These are phyloP conservation scores for Lasioglossum baleicum DNA, from an alignment of 1,140 invertebrate genomes.

Conservation along the genomic window DNA sequence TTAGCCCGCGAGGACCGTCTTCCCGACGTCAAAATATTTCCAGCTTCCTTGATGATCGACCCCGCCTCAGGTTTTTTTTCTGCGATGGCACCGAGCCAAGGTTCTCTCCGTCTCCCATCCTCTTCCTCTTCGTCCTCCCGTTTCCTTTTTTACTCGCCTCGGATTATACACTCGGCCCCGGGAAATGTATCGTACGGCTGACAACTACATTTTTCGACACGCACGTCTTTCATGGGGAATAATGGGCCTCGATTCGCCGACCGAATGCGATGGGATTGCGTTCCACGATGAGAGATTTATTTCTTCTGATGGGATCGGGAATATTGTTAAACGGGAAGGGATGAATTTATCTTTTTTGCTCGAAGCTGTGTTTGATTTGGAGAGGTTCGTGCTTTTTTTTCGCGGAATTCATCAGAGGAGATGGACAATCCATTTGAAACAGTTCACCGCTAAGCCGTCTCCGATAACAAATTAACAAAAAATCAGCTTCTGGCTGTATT, in stretches of 20 bases:
- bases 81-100: conserved; percentile 51
- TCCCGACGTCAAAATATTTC: conserved; percentile 61
- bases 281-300: conserved; percentile 3
- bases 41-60: conserved; percentile 58
- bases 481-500: too few relatives aligned
- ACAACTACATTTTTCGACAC: conserved; percentile 58
- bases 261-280: not conserved
- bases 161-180: conserved; percentile 29
- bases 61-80: not conserved
- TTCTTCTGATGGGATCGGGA: not conserved
- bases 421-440: too few relatives aligned
- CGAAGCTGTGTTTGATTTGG: too few relatives aligned
- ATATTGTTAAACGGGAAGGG: too few relatives aligned
- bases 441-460: too few relatives aligned
- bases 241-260: not conserved
- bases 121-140: conserved; percentile 14
- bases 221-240: conserved; percentile 34
- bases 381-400: too few relatives aligned
- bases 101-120: not conserved
- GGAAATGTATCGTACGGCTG: conserved; percentile 57
- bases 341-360: too few relatives aligned
- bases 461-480: too few relatives aligned
- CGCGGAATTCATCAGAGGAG: too few relatives aligned
- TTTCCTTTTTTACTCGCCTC: conserved; percentile 26
- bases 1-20: conserved; percentile 30